A percentile compares a stretch with the other conserved stretches of the same genome.
Evolutionary conservation across 1,140 invertebrate genomes (phyloP).

Genomic region (Phthorimaea operculella): DNA sequence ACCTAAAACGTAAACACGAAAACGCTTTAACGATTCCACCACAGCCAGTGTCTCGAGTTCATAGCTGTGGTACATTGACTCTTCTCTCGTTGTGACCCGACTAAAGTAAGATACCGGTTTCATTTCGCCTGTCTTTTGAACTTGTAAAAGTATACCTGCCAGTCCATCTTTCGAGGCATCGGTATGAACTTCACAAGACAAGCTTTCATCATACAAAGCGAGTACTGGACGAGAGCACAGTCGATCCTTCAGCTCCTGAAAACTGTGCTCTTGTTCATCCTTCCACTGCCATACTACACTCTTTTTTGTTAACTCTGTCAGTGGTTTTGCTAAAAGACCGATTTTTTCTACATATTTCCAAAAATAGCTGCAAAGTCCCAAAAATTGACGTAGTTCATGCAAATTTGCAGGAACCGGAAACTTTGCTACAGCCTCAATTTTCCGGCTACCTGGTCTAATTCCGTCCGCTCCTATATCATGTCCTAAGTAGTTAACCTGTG

Average conservation of each 20-base stretch:
- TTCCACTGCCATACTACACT: neutral
- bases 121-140: neutral
- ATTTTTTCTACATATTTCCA: neutral
- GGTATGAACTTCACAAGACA: neutral
- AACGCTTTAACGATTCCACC: neutral
- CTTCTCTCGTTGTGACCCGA: neutral
- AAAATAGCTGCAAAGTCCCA: conserved; percentile 37
- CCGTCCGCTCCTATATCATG: conserved; percentile 9
- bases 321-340: neutral
- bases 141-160: neutral
- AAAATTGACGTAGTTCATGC: conserved; percentile 38
- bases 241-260: neutral
- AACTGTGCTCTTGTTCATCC: neutral
- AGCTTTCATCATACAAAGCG: neutral
- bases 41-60: conserved; percentile 1
- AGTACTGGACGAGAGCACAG: neutral
- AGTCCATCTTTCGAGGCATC: neutral
- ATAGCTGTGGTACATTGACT: neutral
- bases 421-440: conserved; percentile 27
- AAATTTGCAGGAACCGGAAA: conserved; percentile 27
- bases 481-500: conserved; percentile 16
- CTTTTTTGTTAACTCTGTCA: neutral
- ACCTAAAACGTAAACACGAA: neutral
- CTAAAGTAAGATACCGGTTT: neutral
- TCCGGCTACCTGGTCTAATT: conserved; percentile 29